Evolutionary conservation across 2,888 invertebrate genomes (phyloP).

Genomic region (Neria commutata): DNA sequence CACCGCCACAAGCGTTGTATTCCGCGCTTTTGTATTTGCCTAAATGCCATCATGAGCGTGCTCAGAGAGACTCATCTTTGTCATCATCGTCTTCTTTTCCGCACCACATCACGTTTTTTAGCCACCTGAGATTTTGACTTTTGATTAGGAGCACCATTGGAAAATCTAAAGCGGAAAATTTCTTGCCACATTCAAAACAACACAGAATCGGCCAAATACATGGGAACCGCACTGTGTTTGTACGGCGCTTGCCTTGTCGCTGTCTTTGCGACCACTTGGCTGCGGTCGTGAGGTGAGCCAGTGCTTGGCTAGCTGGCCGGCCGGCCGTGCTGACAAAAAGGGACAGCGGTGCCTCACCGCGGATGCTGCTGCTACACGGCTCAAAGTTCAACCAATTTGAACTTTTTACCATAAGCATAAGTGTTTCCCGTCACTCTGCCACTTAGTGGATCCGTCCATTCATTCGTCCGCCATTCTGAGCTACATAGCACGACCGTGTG

Average conservation of each 20-base stretch:
- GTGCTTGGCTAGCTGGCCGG: too few species aligned
- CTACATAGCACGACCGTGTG: too few species aligned
- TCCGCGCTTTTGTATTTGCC: not conserved
- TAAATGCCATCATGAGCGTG: conserved; percentile 15
- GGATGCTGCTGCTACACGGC: conserved; percentile 11
- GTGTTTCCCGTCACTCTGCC: conserved; percentile 14
- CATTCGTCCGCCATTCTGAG: conserved; percentile 12
- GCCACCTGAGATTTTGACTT: conserved; percentile 36
- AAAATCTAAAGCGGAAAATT: conserved; percentile 27
- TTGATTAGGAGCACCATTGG: conserved; percentile 19
- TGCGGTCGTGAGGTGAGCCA: not conserved
- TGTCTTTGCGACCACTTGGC: too few species aligned
- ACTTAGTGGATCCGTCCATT: conserved; percentile 16
- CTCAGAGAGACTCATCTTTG: conserved; percentile 18
- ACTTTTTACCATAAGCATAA: conserved; percentile 37
- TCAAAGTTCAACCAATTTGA: conserved; percentile 51
- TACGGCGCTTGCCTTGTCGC: too few species aligned
- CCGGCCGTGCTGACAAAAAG: not conserved
- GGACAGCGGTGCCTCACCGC: not conserved
- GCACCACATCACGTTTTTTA: conserved; percentile 58
- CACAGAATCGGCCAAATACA: too few species aligned
- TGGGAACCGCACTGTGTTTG: too few species aligned
- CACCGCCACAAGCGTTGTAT: not conserved
- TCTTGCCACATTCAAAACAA: not conserved
- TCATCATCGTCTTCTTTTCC: conserved; percentile 51